Evolutionary conservation across 35 echinoderm and acorn worm genomes (phyloP).

Genomic region (Ophioderma brevispina): DNA sequence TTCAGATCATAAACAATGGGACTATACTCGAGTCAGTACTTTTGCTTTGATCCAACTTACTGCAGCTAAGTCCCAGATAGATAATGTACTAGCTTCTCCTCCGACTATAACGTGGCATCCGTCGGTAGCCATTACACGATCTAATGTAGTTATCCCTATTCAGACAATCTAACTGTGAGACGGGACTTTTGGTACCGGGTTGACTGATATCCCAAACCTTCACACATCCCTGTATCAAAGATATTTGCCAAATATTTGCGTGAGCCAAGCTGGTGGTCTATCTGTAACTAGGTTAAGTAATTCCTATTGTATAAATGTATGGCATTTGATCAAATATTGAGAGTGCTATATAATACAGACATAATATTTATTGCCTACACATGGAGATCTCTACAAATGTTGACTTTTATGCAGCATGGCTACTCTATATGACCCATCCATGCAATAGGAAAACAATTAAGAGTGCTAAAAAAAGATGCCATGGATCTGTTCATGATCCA

Average conservation of each 20-base stretch:
- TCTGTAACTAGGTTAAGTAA: neutral
- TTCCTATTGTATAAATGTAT: neutral
- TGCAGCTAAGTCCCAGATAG: conserved; percentile 97
- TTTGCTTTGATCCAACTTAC: too few relatives aligned
- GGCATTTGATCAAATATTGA: neutral
- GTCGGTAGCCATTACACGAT: conserved; percentile 95
- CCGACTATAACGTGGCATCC: conserved; percentile 89
- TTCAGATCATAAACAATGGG: too few relatives aligned
- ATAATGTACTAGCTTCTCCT: conserved; percentile 97
- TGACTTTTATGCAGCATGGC: too few relatives aligned
- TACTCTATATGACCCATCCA: too few relatives aligned
- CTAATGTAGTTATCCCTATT: conserved; percentile 98
- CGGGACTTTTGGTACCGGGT: conserved; percentile 93
- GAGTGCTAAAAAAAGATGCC: too few relatives aligned
- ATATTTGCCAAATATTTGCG: neutral
- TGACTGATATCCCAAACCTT: conserved; percentile 99
- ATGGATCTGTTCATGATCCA: too few relatives aligned
- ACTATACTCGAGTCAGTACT: too few relatives aligned
- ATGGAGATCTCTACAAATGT: too few relatives aligned
- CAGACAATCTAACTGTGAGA: conserved; percentile 95
- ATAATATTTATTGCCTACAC: too few relatives aligned
- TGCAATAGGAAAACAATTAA: too few relatives aligned
- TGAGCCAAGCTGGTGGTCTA: neutral
- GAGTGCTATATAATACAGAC: too few relatives aligned
- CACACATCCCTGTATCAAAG: conserved; percentile 91